phyloP scores from a whole-genome alignment of 2,888 invertebrate species.

The Rhamnusium bicolor region DNA sequence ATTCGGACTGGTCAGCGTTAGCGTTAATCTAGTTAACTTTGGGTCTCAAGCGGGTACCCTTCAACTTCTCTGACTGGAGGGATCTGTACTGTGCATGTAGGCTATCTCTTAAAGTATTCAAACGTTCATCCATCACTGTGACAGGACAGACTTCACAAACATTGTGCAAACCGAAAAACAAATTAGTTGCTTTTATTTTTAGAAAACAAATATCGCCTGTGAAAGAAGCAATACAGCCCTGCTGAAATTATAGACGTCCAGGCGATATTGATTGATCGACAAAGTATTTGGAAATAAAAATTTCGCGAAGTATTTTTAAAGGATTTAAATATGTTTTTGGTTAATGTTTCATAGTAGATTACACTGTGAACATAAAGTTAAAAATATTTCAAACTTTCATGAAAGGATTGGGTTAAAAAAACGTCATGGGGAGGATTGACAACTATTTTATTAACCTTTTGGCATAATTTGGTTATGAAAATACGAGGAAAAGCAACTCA shows the following conservation, averaged over 20 bases:
- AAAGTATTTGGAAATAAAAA: too few species aligned
- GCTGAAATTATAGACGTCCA: neutral
- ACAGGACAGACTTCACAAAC: constrained; percentile 10
- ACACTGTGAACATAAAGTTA: too few species aligned
- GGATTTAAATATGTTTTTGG: too few species aligned
- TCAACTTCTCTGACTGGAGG: constrained; percentile 47
- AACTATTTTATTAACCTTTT: too few species aligned
- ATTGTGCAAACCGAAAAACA: neutral
- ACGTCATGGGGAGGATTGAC: too few species aligned
- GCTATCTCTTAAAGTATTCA: constrained; percentile 57
- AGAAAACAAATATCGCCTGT: neutral
- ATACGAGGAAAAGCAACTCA: too few species aligned
- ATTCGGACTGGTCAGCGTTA: constrained; percentile 31
- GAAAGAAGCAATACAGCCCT: neutral
- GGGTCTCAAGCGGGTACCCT: constrained; percentile 49
- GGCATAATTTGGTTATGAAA: too few species aligned
- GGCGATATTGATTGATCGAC: too few species aligned
- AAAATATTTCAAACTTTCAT: too few species aligned
- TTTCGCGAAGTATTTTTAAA: too few species aligned
- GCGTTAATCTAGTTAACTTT: constrained; percentile 43
- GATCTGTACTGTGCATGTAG: constrained; percentile 45
- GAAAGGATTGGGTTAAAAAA: too few species aligned
- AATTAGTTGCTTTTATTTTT: neutral
- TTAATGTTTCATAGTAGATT: too few species aligned
- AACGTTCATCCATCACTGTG: constrained; percentile 54